Base-by-base conservation (phyloP, 1,140 invertebrate genomes). In the Cydia strobilella region DNA sequence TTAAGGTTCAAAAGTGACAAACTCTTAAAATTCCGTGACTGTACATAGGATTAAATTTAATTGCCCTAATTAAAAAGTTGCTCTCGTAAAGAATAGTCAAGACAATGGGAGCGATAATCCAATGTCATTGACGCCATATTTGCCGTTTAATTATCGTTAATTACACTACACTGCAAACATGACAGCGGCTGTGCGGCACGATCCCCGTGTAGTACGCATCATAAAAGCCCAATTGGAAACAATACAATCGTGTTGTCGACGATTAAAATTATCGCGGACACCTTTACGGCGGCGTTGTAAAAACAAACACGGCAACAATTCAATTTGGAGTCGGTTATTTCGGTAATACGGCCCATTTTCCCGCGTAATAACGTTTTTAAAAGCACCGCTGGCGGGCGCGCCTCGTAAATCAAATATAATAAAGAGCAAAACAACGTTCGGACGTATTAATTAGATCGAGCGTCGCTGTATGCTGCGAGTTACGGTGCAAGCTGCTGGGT, bases 321-420 rank as follows among this genome's bases (percentile, higher is more conserved):
- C 78, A 87, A 86, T 86, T 86, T 78, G 76, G 80, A 75, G 79
- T 78, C 80, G 80, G 82, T 84, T 86, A 84, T 84, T 86, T 84
- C 77, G 76, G 84, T 86, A 86, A 87, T 84, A 82, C 75, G 79
- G 80, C 73, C 63, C 73, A 76, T 81, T 82, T 83, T 81, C 76
- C 77, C 73, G 80, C 78, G 84, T 84, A 85, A 88, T 85, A 87
- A 79, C 82, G 82, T 84, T 90, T 89, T 89, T 82, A 81, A 87
- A 77, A 79, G 74, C 82, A 66, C 74, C 74, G 76, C 54, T 75
- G 80, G 76, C 74, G 73, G 73, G 62, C 63, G 62, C 69, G 59
- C 69, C 73, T 81, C 80, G 81, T 87, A 83, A 85, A 87, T 86
- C 82, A 86, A 80, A 85, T 82, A 82, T 86, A 88, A 85, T 86